Percentiles rank a stretch among this genome's conserved stretches.
These are phyloP conservation scores for Zaprionus nigranus DNA, from an alignment of 1,140 invertebrate genomes.

Conservation along the genomic window DNA sequence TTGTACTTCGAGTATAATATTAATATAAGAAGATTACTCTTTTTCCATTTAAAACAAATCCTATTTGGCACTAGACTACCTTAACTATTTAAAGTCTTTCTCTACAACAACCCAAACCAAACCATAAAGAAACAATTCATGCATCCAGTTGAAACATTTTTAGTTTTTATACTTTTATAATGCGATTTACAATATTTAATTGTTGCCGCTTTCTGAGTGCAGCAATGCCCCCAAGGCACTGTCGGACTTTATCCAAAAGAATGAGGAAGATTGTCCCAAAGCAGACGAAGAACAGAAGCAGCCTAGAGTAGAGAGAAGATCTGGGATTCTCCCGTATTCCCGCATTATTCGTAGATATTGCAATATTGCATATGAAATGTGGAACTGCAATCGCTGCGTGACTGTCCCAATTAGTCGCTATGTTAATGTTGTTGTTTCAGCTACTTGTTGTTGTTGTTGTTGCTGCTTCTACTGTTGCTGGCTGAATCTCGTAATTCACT, in stretches of 20 bases:
- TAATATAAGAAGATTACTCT: not conserved
- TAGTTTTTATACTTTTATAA: slow-evolving; percentile 53
- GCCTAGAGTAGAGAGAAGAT: slow-evolving; percentile 26
- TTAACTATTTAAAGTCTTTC: no score
- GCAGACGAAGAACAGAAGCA: slow-evolving; percentile 28
- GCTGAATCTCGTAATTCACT: slow-evolving; percentile 66
- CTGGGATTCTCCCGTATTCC: slow-evolving; percentile 36
- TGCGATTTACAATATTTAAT: slow-evolving; percentile 71
- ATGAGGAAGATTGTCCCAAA: not conserved
- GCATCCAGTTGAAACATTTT: slow-evolving; percentile 3
- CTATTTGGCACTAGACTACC: no score
- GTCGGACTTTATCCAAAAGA: not conserved
- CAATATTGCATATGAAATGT: slow-evolving; percentile 38
- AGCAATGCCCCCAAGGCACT: slow-evolving; percentile 10
- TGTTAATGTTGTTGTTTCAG: slow-evolving; percentile 13
- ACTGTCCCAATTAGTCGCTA: slow-evolving; percentile 64
- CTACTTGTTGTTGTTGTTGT: slow-evolving; percentile 12
- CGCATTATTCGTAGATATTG: slow-evolving; percentile 12
- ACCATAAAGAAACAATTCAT: slow-evolving; percentile 2
- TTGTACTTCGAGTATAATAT: not conserved
- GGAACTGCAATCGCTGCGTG: slow-evolving; percentile 58
- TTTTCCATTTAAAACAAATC: not conserved
- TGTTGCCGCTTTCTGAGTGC: slow-evolving; percentile 29
- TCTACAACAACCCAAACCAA: not conserved
- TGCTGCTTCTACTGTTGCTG: slow-evolving; percentile 3